Evolutionary conservation across 2,113 vertebrate genomes (phyloP).

Genomic region (Pseudonaja textilis): DNA sequence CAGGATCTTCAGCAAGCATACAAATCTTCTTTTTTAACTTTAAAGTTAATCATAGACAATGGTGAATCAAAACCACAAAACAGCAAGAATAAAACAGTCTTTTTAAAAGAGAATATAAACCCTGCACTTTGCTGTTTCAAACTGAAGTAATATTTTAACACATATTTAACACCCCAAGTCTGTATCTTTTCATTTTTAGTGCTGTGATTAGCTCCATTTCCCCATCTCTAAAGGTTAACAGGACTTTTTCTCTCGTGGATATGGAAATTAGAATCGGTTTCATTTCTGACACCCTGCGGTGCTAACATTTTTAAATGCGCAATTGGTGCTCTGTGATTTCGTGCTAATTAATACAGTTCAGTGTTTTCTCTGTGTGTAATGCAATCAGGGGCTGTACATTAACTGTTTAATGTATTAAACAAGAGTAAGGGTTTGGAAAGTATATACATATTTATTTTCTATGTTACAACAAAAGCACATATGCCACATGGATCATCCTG

Average conservation of each 20-base stretch:
- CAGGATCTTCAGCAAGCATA: background rate
- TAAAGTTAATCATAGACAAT: fast-evolving
- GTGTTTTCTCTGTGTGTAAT: background rate
- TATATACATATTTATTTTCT: background rate
- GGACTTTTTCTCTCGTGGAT: background rate
- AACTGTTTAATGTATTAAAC: background rate
- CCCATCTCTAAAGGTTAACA: background rate
- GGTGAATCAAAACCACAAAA: background rate
- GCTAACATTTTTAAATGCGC: background rate
- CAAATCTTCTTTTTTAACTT: background rate
- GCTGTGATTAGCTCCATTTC: background rate
- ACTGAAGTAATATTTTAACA: background rate
- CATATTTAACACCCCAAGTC: background rate
- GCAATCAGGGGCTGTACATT: background rate
- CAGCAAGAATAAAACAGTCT: conserved; percentile 9
- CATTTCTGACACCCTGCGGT: background rate
- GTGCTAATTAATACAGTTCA: background rate
- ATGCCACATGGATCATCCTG: background rate
- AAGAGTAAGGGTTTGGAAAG: background rate
- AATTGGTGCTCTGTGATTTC: background rate
- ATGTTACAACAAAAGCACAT: background rate
- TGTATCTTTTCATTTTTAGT: background rate
- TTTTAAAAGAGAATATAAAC: background rate
- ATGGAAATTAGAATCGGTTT: background rate
- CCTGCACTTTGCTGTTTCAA: conserved; percentile 25